Evolutionary conservation across 2,113 vertebrate genomes (phyloP).

Genomic region (Setophaga coronata): DNA sequence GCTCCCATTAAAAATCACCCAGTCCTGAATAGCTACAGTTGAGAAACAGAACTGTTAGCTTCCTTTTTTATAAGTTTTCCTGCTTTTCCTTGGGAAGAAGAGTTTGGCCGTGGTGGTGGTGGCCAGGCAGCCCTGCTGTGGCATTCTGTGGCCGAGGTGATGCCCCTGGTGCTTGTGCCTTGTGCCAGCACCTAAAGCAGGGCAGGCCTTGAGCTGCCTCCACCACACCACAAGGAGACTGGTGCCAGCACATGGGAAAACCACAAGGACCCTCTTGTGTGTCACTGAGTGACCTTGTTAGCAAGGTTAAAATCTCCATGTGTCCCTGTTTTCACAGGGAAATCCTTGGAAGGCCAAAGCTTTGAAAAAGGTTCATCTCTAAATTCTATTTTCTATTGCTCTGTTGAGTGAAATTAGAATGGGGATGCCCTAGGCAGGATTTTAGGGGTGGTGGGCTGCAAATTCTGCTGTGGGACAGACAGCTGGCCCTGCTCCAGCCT

Average conservation of each 20-base stretch:
- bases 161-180: background rate
- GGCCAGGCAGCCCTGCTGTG: background rate
- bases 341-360: background rate
- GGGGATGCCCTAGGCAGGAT: background rate
- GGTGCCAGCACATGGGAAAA: background rate
- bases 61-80: background rate
- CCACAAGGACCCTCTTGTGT: fast-evolving
- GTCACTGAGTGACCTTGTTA: background rate
- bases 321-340: background rate
- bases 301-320: background rate
- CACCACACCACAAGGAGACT: fast-evolving
- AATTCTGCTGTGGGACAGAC: fast-evolving
- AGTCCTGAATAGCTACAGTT: background rate
- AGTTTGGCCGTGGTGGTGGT: background rate
- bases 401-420: background rate
- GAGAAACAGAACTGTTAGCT: background rate
- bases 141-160: fast-evolving
- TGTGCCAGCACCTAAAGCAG: background rate
- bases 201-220: background rate
- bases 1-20: background rate
- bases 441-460: background rate
- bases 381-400: background rate
- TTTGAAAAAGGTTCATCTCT: background rate
- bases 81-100: background rate
- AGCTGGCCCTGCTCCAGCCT: background rate